These are phyloP conservation scores for Amblyopsis rosae DNA, from an alignment of 2,113 vertebrate genomes.

Conservation along the genomic window DNA sequence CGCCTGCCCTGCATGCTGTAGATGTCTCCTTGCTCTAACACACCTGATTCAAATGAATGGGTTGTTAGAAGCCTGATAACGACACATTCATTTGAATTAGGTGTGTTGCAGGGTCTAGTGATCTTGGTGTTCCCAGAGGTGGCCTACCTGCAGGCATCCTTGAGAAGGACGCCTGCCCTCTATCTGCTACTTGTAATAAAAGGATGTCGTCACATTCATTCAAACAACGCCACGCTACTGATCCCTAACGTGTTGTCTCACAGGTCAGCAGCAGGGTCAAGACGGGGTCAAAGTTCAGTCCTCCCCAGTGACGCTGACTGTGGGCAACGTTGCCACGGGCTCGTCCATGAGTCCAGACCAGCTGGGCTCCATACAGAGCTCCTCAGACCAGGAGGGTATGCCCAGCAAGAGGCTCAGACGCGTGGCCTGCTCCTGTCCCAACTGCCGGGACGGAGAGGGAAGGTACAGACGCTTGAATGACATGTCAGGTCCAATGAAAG, in stretches of 20 bases:
- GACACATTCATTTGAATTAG: no score
- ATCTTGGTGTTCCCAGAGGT: no score
- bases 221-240: no score
- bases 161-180: no score
- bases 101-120: no score
- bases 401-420: slow-evolving; percentile 94
- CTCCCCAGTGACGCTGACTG: slow-evolving; percentile 89
- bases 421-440: slow-evolving; percentile 97
- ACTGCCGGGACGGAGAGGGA: slow-evolving; percentile 97
- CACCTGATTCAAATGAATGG: no score
- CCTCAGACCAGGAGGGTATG: slow-evolving; percentile 91
- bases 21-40: no score
- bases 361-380: slow-evolving; percentile 93
- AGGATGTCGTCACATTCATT: no score
- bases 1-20: no score
- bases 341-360: slow-evolving; percentile 93
- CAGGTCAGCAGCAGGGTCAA: slow-evolving; percentile 94
- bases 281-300: slow-evolving; percentile 93
- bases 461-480: slow-evolving; percentile 74
- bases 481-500: neutral
- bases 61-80: no score
- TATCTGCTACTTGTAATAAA: no score
- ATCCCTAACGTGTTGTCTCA: slow-evolving; percentile 22
- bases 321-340: slow-evolving; percentile 87
- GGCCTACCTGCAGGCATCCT: no score